A percentile compares a stretch with the other conserved stretches of the same genome.
Conservation (phyloP, 2,797 vertebrate genomes). For the Tamandua tetradactyla region DNA sequence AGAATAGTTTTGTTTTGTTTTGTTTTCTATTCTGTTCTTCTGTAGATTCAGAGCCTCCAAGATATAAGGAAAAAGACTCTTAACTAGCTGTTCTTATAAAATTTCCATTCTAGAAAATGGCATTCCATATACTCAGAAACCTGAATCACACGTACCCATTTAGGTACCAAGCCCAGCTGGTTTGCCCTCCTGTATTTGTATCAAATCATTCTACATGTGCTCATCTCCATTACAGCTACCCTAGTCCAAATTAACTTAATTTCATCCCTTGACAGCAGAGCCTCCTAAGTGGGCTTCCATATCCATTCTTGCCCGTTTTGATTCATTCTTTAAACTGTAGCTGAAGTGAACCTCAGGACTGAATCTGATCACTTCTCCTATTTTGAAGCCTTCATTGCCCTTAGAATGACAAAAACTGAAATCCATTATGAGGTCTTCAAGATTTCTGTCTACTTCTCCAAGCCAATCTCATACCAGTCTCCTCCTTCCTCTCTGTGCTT, state of each 20-base stretch:
- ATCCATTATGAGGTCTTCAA: neutral
- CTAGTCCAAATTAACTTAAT: neutral
- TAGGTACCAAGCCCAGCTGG: neutral
- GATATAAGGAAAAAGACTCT: neutral
- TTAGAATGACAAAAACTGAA: neutral
- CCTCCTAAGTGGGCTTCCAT: neutral
- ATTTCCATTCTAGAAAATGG: neutral
- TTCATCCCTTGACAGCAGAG: neutral
- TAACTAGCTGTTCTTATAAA: neutral
- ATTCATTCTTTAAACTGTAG: neutral
- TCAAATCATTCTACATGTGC: neutral
- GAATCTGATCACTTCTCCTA: neutral
- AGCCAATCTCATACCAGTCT: neutral
- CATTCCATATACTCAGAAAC: neutral
- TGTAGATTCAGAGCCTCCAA: neutral
- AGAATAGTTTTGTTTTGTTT: slow-evolving; percentile 31
- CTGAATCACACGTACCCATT: neutral
- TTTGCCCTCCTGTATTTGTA: neutral
- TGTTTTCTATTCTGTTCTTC: neutral
- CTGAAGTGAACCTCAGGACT: slow-evolving; percentile 2
- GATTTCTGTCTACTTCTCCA: neutral
- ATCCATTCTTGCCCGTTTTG: neutral
- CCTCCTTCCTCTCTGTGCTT: neutral
- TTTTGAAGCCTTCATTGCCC: neutral
- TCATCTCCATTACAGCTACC: neutral